Base-by-base conservation (phyloP, 2,113 vertebrate genomes). In the Haemorhous mexicanus region DNA sequence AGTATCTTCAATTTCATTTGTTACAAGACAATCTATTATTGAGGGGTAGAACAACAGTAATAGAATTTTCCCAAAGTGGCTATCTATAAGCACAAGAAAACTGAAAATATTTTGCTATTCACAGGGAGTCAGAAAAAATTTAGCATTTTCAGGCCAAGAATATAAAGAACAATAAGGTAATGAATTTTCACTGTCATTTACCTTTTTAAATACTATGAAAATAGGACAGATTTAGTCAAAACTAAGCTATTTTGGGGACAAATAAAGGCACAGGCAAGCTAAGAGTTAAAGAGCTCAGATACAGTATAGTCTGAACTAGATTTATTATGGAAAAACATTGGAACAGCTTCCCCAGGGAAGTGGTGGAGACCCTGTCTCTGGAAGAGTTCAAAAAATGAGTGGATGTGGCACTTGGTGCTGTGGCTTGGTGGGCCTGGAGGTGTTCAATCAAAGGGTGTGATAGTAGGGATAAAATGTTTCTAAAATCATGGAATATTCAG, bases 271-370 rank as follows among this genome's bases (percentile, higher is more conserved):
- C 5, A 4, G 9, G 4, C 30, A 55, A 92, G 8, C 4, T 13
- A 13, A 39, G 19, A 78, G 16, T 58, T 55, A 70, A n/a, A n/a
- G 35, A 37, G 4, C 47, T 87, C 9, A 1, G 23, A 19, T 30
- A 32, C 12, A 43, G 4, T 7, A 4, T 1, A 1, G 5, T 37
- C 46, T 72, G 58, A 88, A 52, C 1, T 11, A 10, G 13, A 30
- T 61, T 72, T 50, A 16, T 70, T 68, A 10, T 30, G 24, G 11
- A 47, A 27, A 46, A n/a, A 20, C n/a, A 21, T 3, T 35, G 20
- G 22, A 69, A 61, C 37, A 87, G 37, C 23, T 15, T 33, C 50
- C 7, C 16, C 46, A 39, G 33, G 37, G 6, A 39, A 17, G 18
- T 17, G 27, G 8, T 58, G 44, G 15, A 52, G 12, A 28, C 16